Evolutionary conservation across 2,113 vertebrate species (phyloP), one percentile per base, ranked within the genome.

Genomic region (Elanus axillaris): DNA sequence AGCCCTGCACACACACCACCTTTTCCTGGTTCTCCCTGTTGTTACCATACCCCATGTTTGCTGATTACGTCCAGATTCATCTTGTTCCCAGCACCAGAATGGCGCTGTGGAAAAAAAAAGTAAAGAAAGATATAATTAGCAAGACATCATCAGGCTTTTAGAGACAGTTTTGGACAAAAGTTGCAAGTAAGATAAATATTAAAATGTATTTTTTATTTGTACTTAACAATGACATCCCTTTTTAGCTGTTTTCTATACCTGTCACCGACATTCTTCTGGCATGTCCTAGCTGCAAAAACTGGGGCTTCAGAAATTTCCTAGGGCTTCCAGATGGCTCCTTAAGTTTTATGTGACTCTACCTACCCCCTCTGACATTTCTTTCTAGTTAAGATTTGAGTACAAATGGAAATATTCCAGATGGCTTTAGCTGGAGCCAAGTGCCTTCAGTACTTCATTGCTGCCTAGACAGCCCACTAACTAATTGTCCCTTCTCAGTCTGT

Each of bases 371-470:
- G 90, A 92, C 85, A 94, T 95, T 95, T 95, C 87, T 94, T 95
- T 90, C 69, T 60, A 72, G 87, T 94, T 68, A 82, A 93, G 77
- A 64, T 92, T 83, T 92, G 71, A 95, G 74, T 88, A 94, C 96
- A 96, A 92, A 96, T 95, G 94, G 93, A 95, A 92, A 94, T 93
- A 93, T 82, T 96, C 77, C 96, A 97, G 96, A 97, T 95, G 94
- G 93, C 67, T 95, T 93, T 86, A 93, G 92, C 81, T 73, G 84
- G 53, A 94, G 93, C 93, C 96, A 97, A 96, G 58, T 94, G 93
- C 62, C 93, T 96, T 93, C 80, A 87, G 86, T 97, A 72, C 60
- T 93, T 81, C 53, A 88, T 71, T 81, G 40, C 77, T 93, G 52
- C 74, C 42, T 58, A 91, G 89, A 64, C 84, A 95, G 81, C 81